These are phyloP conservation scores for Aphis craccivora DNA, from an alignment of 1,140 invertebrate genomes.

Conservation along the genomic window DNA sequence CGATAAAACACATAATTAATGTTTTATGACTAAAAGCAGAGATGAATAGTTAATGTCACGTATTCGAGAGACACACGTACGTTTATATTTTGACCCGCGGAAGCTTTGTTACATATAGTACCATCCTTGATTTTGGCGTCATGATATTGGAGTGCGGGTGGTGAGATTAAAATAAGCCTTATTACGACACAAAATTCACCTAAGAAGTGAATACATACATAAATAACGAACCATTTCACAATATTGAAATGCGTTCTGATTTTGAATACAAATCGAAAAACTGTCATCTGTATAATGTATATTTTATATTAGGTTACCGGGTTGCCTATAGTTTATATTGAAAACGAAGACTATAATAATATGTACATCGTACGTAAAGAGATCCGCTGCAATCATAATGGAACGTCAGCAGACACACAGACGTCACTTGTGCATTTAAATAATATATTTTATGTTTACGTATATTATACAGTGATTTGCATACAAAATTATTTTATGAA, in stretches of 20 bases:
- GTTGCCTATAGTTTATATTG: background rate
- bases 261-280: conserved; percentile 7
- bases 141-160: background rate
- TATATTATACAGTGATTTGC: background rate
- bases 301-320: background rate
- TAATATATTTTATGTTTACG: background rate
- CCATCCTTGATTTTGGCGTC: background rate
- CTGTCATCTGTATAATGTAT: background rate
- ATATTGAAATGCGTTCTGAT: background rate
- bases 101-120: background rate
- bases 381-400: background rate
- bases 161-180: conserved; percentile 8
- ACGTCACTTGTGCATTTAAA: background rate
- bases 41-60: conserved; percentile 29
- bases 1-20: background rate
- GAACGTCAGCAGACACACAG: background rate
- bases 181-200: conserved; percentile 12
- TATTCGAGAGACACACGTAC: background rate
- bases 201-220: background rate
- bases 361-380: background rate
- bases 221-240: background rate
- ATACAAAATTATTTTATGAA: background rate
- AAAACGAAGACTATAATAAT: background rate
- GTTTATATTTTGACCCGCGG: background rate
- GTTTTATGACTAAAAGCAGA: background rate